Evolutionary conservation across 1,140 invertebrate species (phyloP), one percentile per base, ranked within the genome.

Genomic region (Liolophura sinensis): DNA sequence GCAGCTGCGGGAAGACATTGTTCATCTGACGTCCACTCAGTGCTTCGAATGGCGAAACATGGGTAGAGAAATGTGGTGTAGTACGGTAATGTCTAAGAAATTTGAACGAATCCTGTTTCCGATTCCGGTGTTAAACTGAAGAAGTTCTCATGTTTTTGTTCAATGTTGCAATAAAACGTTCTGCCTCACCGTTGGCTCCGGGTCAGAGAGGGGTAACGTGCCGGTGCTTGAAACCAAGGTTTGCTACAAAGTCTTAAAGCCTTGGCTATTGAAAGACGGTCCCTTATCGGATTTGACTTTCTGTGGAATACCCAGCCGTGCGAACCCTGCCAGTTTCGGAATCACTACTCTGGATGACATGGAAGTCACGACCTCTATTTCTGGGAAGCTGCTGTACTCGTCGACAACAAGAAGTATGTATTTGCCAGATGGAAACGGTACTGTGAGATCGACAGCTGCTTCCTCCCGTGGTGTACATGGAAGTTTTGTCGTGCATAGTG

Each of bases 391-490:
- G 20, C 65, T 68, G 48, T 73, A 77, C 18, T 78, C 70, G 64
- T 76, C 76, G 50, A 75, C 67, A 11, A 73, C 40, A 31, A 78
- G 69, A 7, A 78, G 54, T 12, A 74, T 18, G 52, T 75, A 71
- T 52, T 79, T 54, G 18, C n/a, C n/a, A n/a, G n/a, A n/a, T n/a
- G n/a, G n/a, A n/a, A n/a, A n/a, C n/a, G n/a, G n/a, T n/a, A n/a
- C n/a, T n/a, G n/a, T n/a, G n/a, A n/a, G n/a, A n/a, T n/a, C n/a
- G n/a, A n/a, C n/a, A n/a, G n/a, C n/a, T n/a, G n/a, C n/a, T n/a
- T n/a, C n/a, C n/a, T n/a, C n/a, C n/a, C n/a, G n/a, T n/a, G n/a
- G n/a, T n/a, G n/a, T n/a, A n/a, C n/a, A n/a, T n/a, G n/a, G n/a
- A n/a, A n/a, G n/a, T n/a, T n/a, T n/a, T n/a, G n/a, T n/a, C n/a